Conservation (phyloP, 2,888 invertebrate genomes). For the Thelaira solivaga region DNA sequence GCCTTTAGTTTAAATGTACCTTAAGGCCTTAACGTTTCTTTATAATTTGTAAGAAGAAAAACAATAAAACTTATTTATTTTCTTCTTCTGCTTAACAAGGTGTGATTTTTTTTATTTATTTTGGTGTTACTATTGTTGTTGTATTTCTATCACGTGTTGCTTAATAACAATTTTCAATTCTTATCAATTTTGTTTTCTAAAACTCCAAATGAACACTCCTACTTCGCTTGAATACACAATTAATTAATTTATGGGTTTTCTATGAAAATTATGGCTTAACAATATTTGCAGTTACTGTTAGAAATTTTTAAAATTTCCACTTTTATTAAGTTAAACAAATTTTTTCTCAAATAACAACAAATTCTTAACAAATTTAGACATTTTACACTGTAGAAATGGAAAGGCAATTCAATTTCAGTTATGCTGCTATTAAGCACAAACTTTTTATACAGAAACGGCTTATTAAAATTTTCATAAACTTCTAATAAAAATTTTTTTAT, state of each 20-base stretch:
- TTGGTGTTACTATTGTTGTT: not conserved
- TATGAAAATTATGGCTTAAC: conserved; percentile 21
- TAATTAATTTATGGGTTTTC: conserved; percentile 12
- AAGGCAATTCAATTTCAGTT: too few relatives aligned
- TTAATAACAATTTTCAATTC: conserved; percentile 43
- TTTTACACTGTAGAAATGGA: too few relatives aligned
- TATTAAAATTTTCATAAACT: too few relatives aligned
- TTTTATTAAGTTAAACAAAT: not conserved
- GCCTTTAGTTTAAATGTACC: not conserved
- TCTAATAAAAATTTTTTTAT: too few relatives aligned
- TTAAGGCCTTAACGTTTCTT: conserved; percentile 19
- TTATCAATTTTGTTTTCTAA: conserved; percentile 42
- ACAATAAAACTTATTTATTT: not conserved
- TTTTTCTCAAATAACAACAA: not conserved
- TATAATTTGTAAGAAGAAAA: conserved; percentile 13
- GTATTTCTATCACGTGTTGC: conserved; percentile 45
- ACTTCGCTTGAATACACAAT: conserved; percentile 50
- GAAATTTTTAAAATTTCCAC: not conserved
- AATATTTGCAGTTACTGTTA: conserved; percentile 29
- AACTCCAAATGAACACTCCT: conserved; percentile 47
- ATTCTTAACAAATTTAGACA: too few relatives aligned
- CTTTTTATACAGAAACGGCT: too few relatives aligned
- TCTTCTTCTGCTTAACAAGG: conserved; percentile 16
- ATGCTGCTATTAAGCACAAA: too few relatives aligned
- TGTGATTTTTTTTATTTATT: conserved; percentile 29